A percentile compares a stretch with the other conserved stretches of the same genome.
Conservation (phyloP, 2,888 invertebrate species). For the Spilosoma lubricipeda region DNA sequence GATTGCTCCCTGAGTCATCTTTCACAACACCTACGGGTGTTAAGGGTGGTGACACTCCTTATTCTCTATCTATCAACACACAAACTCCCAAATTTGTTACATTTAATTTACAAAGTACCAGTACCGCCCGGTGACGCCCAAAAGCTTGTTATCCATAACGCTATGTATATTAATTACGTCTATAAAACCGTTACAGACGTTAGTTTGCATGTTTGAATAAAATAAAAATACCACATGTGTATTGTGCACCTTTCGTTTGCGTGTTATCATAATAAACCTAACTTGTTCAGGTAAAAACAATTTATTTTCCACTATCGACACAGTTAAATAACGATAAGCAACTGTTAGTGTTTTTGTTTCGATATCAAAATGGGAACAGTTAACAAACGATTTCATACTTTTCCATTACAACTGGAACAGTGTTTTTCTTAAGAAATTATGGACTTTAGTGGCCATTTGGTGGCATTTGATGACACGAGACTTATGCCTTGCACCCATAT, state of each 20-base stretch:
- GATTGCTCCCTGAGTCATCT: too few relatives aligned
- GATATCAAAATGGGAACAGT: conserved; percentile 20
- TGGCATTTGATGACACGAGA: too few relatives aligned
- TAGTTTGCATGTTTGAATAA: background rate
- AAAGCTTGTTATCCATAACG: background rate
- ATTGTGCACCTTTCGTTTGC: background rate
- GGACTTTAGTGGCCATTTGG: background rate
- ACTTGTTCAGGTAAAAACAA: background rate
- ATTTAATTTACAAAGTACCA: background rate
- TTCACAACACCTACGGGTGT: too few relatives aligned
- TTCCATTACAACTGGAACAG: background rate
- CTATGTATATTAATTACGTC: background rate
- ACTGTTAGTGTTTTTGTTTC: conserved; percentile 14
- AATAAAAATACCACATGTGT: background rate
- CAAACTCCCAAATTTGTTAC: background rate
- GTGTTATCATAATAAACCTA: background rate
- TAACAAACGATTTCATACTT: background rate
- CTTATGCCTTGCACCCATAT: too few relatives aligned
- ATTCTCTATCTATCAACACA: too few relatives aligned
- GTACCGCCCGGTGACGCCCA: background rate
- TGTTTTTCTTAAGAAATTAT: background rate
- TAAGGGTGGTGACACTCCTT: too few relatives aligned
- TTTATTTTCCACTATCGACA: conserved; percentile 16
- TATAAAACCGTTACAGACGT: background rate
- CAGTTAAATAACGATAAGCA: conserved; percentile 20